phyloP scores from a whole-genome alignment of 2,797 vertebrate species.

The Orestias chungarensis region DNA sequence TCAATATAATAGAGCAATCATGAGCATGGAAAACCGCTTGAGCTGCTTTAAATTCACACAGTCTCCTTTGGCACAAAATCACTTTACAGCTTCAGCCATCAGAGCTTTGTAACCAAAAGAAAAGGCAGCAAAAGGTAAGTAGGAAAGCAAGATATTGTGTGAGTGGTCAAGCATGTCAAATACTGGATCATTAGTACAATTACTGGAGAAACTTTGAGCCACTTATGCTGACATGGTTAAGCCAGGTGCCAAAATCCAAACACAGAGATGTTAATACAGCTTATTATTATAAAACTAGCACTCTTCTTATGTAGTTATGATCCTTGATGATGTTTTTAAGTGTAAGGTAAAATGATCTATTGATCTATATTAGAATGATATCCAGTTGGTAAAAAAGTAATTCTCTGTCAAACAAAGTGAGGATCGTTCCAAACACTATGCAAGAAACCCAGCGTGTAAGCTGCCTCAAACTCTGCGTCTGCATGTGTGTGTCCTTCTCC shows the following conservation, averaged over 20 bases:
- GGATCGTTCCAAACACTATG: constrained; percentile 43
- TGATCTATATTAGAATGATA: no score
- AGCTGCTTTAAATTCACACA: constrained; percentile 56
- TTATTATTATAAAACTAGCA: constrained; percentile 1
- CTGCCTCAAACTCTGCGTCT: constrained; percentile 39
- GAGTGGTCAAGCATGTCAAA: neutral
- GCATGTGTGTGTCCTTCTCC: constrained; percentile 51
- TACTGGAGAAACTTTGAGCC: constrained; percentile 15
- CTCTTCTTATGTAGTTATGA: constrained; percentile 13
- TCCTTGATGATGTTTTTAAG: no score
- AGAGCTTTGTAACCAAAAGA: constrained; percentile 20
- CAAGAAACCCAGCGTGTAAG: constrained; percentile 42
- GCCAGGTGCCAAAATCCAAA: constrained; percentile 33
- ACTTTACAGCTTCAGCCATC: constrained; percentile 43
- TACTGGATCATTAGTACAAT: constrained; percentile 21
- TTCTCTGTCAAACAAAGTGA: constrained; percentile 53
- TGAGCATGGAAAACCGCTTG: constrained; percentile 54
- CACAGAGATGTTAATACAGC: constrained; percentile 15
- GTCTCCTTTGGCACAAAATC: constrained; percentile 13
- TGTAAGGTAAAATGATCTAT: no score
- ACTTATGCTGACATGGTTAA: constrained; percentile 9
- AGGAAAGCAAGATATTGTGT: constrained; percentile 13
- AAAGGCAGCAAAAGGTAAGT: neutral
- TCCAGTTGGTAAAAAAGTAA: constrained; percentile 12
- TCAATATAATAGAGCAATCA: constrained; percentile 51